Evolutionary conservation across 2,888 invertebrate species (phyloP).

Genomic region (Perizoma affinitatum): DNA sequence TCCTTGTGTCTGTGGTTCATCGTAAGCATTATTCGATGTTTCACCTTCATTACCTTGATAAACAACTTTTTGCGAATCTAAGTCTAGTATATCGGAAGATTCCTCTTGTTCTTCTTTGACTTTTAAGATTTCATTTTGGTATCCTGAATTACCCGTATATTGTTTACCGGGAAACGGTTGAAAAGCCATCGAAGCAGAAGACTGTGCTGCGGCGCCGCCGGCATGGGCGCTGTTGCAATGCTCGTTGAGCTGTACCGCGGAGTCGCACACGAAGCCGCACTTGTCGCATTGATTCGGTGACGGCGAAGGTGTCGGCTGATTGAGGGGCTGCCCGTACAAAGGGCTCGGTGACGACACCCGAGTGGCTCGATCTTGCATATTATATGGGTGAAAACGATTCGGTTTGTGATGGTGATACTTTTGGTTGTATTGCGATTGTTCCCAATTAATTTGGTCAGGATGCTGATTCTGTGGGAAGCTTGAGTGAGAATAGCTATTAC

Average conservation of each 20-base stretch:
- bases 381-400: slow-evolving; percentile 80
- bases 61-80: slow-evolving; percentile 95
- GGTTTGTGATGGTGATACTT: slow-evolving; percentile 76
- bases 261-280: slow-evolving; percentile 91
- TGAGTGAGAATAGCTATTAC: slow-evolving; percentile 76
- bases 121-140: slow-evolving; percentile 76
- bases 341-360: slow-evolving; percentile 83
- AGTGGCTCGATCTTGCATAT: slow-evolving; percentile 80
- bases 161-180: slow-evolving; percentile 81
- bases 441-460: slow-evolving; percentile 77
- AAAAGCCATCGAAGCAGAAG: slow-evolving; percentile 76
- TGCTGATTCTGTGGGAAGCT: slow-evolving; percentile 80
- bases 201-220: slow-evolving; percentile 65
- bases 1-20: slow-evolving; percentile 66
- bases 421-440: slow-evolving; percentile 76
- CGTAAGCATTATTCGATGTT: slow-evolving; percentile 65
- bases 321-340: slow-evolving; percentile 83
- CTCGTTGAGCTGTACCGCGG: slow-evolving; percentile 89
- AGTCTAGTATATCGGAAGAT: slow-evolving; percentile 92
- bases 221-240: slow-evolving; percentile 89
- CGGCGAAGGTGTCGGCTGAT: slow-evolving; percentile 88
- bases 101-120: slow-evolving; percentile 88
- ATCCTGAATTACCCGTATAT: slow-evolving; percentile 68
- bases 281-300: slow-evolving; percentile 92
- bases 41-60: slow-evolving; percentile 86